Evolutionary conservation across 2,113 vertebrate species (phyloP), one percentile per base, ranked within the genome.

Genomic region (Crotalus helleri): DNA sequence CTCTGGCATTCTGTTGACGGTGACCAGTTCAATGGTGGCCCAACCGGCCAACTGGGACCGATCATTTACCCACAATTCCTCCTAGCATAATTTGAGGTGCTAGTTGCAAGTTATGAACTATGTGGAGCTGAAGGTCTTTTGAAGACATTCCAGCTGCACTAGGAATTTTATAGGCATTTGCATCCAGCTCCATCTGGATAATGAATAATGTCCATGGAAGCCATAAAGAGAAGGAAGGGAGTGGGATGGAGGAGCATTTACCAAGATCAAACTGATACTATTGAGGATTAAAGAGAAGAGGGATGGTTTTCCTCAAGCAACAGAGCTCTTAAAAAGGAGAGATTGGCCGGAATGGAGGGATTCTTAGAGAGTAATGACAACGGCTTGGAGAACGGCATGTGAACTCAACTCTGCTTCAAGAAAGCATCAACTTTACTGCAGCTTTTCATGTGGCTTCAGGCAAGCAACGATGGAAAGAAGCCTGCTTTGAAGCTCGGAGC

Each of bases 401-500:
- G 0, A 1, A 2, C 0, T 0, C 9, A 24, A 86, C 86, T 54
- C 87, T 81, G 89, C 39, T 89, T 91, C 87, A 91, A 85, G 44
- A 5, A 58, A 33, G 59, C 89, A 89, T 85, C 95, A 92, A 19
- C 90, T 90, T 89, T 24, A 51, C 13, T 58, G 94, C 94, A 88
- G 86, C 86, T 88, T 49, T 53, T 93, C 6, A 0, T 94, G 86
- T 93, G 95, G 95, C 93, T 93, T 59, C 15, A 29, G 33, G 92
- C 69, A 39, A 91, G 85, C 87, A 1, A 1, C 69, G 92, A 93
- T 51, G 91, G 95, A 0, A 90, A 61, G 85, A 89, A 89, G 39
- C 53, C 49, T 53, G 89, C 91, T 96, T 87, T 94, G 94, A 95
- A 92, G 94, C 90, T 39, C 0, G 0, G 58, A 94, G 85, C 88